Evolutionary conservation across 1,140 invertebrate genomes (phyloP).

Genomic region (Coelopa frigida): DNA sequence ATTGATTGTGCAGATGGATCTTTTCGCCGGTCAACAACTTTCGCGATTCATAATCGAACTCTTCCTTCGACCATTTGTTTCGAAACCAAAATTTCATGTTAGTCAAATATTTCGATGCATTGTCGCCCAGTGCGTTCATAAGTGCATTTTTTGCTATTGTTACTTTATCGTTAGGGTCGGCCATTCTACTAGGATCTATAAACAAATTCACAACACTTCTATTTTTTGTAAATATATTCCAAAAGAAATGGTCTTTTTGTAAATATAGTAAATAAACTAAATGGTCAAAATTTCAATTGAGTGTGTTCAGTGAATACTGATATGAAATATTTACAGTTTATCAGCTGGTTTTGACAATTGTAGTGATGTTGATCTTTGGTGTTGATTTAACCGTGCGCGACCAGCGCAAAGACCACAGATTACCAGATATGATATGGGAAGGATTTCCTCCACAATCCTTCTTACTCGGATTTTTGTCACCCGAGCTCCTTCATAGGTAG

Average conservation of each 20-base stretch:
- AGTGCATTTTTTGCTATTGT: slow-evolving; percentile 52
- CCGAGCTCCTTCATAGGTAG: no score
- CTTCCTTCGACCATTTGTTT: slow-evolving; percentile 68
- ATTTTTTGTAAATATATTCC: no score
- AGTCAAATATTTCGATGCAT: slow-evolving; percentile 57
- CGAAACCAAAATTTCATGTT: slow-evolving; percentile 68
- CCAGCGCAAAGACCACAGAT: no score
- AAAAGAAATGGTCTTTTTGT: not conserved
- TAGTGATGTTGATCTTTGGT: no score
- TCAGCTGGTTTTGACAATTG: no score
- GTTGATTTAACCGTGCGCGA: no score
- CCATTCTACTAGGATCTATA: slow-evolving; percentile 23
- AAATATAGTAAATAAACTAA: not conserved
- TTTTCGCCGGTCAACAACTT: slow-evolving; percentile 60
- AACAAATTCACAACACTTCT: no score
- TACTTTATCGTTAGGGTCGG: slow-evolving; percentile 29
- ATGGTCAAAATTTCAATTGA: not conserved
- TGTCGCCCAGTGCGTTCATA: slow-evolving; percentile 56
- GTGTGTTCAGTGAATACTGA: no score
- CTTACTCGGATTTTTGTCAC: no score
- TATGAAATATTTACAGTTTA: no score
- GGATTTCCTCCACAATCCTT: no score
- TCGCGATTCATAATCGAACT: slow-evolving; percentile 70
- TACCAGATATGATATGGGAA: no score
- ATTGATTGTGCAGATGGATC: slow-evolving; percentile 75